Conservation (phyloP, 2,113 vertebrate genomes). For the Garra rufa region DNA sequence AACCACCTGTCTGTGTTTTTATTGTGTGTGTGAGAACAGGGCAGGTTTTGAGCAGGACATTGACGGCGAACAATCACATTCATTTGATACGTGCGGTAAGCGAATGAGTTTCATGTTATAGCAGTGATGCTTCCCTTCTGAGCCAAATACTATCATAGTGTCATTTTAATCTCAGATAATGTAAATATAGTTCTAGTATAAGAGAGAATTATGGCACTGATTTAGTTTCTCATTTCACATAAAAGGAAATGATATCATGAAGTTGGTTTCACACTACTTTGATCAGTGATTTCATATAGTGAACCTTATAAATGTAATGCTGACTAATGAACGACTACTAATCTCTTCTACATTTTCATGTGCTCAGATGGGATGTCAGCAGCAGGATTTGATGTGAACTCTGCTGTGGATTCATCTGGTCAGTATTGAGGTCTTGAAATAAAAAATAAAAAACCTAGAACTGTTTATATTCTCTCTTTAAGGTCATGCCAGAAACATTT, state of each 20-base stretch:
- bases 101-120: background rate
- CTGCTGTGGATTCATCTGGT: constrained; percentile 33
- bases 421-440: too few species aligned
- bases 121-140: background rate
- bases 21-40: constrained; percentile 58
- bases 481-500: too few species aligned
- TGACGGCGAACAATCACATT: constrained; percentile 50
- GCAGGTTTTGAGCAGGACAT: constrained; percentile 69
- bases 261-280: background rate
- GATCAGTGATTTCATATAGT: too few species aligned
- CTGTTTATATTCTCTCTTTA: too few species aligned
- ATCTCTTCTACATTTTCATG: background rate
- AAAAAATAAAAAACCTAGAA: too few species aligned
- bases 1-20: background rate
- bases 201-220: background rate
- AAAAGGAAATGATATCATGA: background rate
- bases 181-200: background rate
- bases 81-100: constrained; percentile 72
- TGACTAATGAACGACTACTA: background rate
- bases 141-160: background rate
- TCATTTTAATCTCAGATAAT: background rate
- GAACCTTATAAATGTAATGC: background rate
- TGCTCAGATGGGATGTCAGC: constrained; percentile 8
- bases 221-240: background rate
- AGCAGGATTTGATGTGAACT: constrained; percentile 3